Evolutionary conservation across 1,140 invertebrate species (phyloP).

Genomic region (Sweltsa coloradensis): DNA sequence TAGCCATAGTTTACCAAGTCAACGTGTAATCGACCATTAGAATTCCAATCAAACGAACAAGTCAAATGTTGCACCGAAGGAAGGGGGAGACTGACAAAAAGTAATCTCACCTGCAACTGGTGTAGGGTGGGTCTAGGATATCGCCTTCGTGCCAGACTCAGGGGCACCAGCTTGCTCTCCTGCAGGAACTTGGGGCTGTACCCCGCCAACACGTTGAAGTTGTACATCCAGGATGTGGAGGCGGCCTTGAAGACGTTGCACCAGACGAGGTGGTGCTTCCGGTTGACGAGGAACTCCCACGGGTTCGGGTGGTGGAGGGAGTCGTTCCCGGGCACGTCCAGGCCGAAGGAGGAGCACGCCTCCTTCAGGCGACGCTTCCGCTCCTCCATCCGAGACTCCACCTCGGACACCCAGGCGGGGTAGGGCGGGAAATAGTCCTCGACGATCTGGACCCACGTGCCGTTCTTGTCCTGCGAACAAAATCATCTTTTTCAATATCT

Average conservation of each 20-base stretch:
- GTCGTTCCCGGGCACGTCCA: slow-evolving; percentile 43
- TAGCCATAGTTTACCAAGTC: too few species aligned
- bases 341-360: slow-evolving; percentile 35
- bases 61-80: too few species aligned
- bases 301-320: slow-evolving; percentile 56
- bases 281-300: slow-evolving; percentile 73
- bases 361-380: slow-evolving; percentile 35
- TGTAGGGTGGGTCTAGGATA: slow-evolving; percentile 60
- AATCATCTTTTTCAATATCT: too few species aligned
- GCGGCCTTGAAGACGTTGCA: slow-evolving; percentile 80
- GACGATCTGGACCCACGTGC: too few species aligned
- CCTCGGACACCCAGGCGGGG: slow-evolving; percentile 23
- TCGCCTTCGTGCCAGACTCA: slow-evolving; percentile 59
- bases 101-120: slow-evolving; percentile 47
- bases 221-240: slow-evolving; percentile 81
- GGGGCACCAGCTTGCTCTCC: slow-evolving; percentile 59
- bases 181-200: slow-evolving; percentile 61
- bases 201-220: slow-evolving; percentile 71
- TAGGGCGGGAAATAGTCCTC: too few species aligned
- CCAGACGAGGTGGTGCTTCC: slow-evolving; percentile 66
- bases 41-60: too few species aligned
- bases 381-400: slow-evolving; percentile 33
- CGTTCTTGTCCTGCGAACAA: too few species aligned
- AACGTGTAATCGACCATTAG: too few species aligned
- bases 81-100: slow-evolving; percentile 26